Evolutionary conservation across 2,113 vertebrate species (phyloP).

Genomic region (Vidua chalybeata): DNA sequence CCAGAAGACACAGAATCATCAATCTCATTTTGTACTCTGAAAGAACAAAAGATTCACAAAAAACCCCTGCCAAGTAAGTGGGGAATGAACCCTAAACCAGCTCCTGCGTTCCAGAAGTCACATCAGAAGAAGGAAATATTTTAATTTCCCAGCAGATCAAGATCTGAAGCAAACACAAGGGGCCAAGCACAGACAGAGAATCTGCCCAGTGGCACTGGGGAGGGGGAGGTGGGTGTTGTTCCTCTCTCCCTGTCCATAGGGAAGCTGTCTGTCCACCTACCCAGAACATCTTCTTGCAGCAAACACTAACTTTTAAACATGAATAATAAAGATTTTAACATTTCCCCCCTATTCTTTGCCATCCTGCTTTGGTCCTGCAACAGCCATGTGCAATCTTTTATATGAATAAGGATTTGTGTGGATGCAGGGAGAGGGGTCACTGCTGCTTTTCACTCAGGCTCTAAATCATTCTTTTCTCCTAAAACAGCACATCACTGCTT

Average conservation of each 20-base stretch:
- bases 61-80: accelerated
- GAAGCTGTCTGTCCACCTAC: background rate
- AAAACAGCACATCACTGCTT: background rate
- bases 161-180: background rate
- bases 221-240: background rate
- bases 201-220: background rate
- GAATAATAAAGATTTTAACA: background rate
- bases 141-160: background rate
- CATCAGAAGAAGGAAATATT: background rate
- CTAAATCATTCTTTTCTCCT: background rate
- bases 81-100: background rate
- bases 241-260: background rate
- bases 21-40: background rate
- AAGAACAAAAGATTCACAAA: background rate
- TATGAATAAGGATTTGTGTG: background rate
- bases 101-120: background rate
- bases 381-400: accelerated
- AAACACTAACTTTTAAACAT: background rate
- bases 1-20: background rate
- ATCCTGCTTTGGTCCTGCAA: background rate
- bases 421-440: background rate
- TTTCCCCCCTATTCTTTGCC: background rate
- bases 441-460: background rate
- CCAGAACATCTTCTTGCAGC: background rate
- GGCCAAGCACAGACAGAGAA: no score